Conservation (phyloP, 64 coral and sea anemone genomes). For the Acropora yongei region DNA sequence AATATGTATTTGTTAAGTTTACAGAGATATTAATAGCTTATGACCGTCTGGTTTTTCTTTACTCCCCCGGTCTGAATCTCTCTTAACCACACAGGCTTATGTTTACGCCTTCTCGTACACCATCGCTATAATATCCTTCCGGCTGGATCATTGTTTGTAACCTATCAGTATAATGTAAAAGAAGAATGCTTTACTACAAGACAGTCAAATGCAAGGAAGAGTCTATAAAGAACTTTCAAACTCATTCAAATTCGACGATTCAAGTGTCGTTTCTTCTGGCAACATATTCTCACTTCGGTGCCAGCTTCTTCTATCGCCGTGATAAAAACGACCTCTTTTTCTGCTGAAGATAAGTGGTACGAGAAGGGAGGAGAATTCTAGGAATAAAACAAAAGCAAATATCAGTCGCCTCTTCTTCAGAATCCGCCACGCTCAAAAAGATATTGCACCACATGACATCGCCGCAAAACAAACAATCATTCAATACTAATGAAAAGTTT, state of each 20-base stretch:
- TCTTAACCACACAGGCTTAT: too few relatives aligned
- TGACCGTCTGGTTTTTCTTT: too few relatives aligned
- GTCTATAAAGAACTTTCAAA: not conserved
- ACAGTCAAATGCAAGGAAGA: not conserved
- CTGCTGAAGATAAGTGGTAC: conserved; percentile 19
- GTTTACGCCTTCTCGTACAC: too few relatives aligned
- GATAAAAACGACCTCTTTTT: not conserved
- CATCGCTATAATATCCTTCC: too few relatives aligned
- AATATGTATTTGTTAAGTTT: too few relatives aligned
- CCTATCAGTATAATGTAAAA: too few relatives aligned
- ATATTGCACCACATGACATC: not conserved
- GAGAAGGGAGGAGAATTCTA: conserved; percentile 23
- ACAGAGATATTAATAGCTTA: too few relatives aligned
- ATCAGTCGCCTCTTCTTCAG: not conserved
- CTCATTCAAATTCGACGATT: not conserved
- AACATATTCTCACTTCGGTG: not conserved
- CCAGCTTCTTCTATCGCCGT: conserved; percentile 30
- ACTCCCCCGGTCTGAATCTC: too few relatives aligned
- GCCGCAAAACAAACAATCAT: too few relatives aligned
- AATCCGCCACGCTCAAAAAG: not conserved
- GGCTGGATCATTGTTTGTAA: too few relatives aligned
- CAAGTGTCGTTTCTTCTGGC: not conserved
- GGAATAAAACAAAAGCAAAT: not conserved
- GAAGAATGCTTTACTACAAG: not conserved
- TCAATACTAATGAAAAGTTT: too few relatives aligned